Base-by-base conservation (phyloP, 2,797 vertebrate species). In the Spheniscus humboldti region DNA sequence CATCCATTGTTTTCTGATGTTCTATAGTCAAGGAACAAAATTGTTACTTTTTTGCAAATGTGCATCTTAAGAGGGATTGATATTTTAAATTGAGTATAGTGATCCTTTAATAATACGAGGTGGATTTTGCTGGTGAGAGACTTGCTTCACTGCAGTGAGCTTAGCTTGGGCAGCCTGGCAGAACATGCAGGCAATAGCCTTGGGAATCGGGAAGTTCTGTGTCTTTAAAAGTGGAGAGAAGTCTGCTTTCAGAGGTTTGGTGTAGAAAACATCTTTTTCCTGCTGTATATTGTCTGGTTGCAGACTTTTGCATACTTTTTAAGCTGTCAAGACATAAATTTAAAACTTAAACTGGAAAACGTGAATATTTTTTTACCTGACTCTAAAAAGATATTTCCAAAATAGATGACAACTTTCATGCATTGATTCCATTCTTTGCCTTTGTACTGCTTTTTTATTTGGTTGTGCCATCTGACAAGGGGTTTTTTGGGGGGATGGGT, bases 401-500 rank as follows among this genome's bases (percentile, higher is more conserved):
- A 77, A 17, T 31, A 84, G 39, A 23, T 79, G 5, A 30, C 9
- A 74, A 13, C 4, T 53, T 68, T 37, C 30, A 23, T 12, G n/a
- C 27, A 37, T 50, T 55, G 19, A 31, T 76, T 81, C 57, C 18
- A 13, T 55, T 56, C 33, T 76, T 72, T 73, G 31, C 39, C 68
- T 52, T 89, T 63, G 22, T 63, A 47, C 16, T 68, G 27, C 6
- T 57, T 72, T 57, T 82, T 78, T 39, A 47, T 30, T 47, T 88
- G 24, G 30, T 60, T 82, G 48, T 68, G 14, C 17, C 56, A 37
- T 30, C 41, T 59, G 72, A 43, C 56, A 73, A 45, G 19, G 7
- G 2, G 2, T 20, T 28, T 41, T 68, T 52, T 1, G 0, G 33
- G 9, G 9, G 55, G 6, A 16, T 77, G 39, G 14, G 8, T 56